Base-by-base conservation (phyloP, 2,888 invertebrate species). In the Leptarthrus brevirostris region DNA sequence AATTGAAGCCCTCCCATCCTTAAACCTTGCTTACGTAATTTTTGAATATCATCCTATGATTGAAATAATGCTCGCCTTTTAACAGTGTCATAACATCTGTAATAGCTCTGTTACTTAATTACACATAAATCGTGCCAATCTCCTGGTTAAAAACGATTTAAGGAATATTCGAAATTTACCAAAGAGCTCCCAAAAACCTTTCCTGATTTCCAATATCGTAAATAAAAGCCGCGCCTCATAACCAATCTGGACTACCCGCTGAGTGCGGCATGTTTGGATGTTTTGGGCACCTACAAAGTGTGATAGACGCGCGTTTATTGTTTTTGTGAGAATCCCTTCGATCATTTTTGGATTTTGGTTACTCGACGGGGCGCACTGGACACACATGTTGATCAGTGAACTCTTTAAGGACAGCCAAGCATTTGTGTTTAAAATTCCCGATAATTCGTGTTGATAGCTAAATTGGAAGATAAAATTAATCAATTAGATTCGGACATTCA, bases 371-470 rank as follows among this genome's bases (percentile, higher is more conserved):
- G 64, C 14, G 64, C 64, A 44, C 14, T 24, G 64, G 24, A 64
- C 64, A 64, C 64, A 64, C 64, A 64, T 64, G 64, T 24, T 44
- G 64, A 18, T n/a, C 44, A n/a, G 5, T 3, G 61, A 64, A 58
- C 58, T 58, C 58, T 58, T 58, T 58, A 34, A 58, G 36, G 18
- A 36, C 14, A 10, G 18, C 47, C 47, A 30, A 16, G 22, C 64
- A 18, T 2, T 49, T 14, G 49, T 49, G 49, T 20, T 14, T 20
- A 18, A 18, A 8, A 24, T 47, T 64, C 44, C 24, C 20, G 24
- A 24, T 64, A 64, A 64, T 64, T 40, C 64, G 44, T n/a, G 64
- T 64, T 64, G 64, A 64, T 64, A 40, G 64, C 64, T 64, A 64
- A 64, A 64, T 64, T 22, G 44, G 47, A 47, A 20, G 47, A 24